A percentile compares a stretch with the other conserved stretches of the same genome.
These are phyloP conservation scores for Cylindroiulus punctatus DNA, from an alignment of 2,888 invertebrate species.

Conservation along the genomic window DNA sequence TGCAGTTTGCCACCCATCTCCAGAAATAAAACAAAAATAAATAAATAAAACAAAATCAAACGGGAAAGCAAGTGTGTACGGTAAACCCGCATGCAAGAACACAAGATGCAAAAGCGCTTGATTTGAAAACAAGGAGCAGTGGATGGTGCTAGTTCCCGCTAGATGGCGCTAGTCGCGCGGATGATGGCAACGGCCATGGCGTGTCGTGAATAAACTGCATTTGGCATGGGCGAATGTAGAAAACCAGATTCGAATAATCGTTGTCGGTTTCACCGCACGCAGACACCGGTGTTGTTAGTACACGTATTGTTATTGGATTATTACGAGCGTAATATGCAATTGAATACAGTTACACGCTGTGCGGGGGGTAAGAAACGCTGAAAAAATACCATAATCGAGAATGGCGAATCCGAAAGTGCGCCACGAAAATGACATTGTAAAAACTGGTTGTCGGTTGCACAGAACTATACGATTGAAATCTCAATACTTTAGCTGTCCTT, in stretches of 20 bases:
- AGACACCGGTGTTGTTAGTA: constrained; percentile 1
- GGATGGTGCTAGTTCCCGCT: not conserved
- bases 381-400: not conserved
- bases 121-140: not conserved
- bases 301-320: constrained; percentile 22
- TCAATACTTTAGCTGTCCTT: too few relatives aligned
- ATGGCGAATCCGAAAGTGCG: not conserved
- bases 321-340: constrained; percentile 34
- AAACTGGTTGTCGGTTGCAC: not conserved
- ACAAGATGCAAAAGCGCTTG: constrained; percentile 46
- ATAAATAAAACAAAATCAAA: constrained; percentile 53
- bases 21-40: constrained; percentile 59
- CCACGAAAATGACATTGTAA: not conserved
- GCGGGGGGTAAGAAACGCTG: constrained; percentile 1
- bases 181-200: not conserved
- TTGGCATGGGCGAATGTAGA: constrained; percentile 8
- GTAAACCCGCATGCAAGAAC: not conserved
- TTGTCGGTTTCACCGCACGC: not conserved
- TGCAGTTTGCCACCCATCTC: constrained; percentile 72
- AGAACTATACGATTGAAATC: not conserved
- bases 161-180: not conserved
- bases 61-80: constrained; percentile 46
- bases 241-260: constrained; percentile 16
- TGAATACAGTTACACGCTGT: constrained; percentile 3
- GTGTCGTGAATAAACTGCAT: constrained; percentile 18